Evolutionary conservation across 2,888 invertebrate genomes (phyloP).

Genomic region (Lasioglossum leucozonium): DNA sequence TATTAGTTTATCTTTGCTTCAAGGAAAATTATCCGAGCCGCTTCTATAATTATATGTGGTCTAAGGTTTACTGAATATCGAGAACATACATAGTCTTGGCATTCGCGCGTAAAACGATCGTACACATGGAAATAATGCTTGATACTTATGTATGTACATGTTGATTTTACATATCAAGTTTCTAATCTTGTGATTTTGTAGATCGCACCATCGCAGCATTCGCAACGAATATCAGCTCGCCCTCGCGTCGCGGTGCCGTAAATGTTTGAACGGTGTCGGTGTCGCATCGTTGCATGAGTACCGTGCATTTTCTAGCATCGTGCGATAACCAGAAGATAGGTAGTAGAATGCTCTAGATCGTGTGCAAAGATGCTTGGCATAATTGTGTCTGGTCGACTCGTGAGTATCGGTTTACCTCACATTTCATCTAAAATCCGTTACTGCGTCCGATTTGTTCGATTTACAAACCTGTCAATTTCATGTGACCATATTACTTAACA

Average conservation of each 20-base stretch:
- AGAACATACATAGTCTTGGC: too few relatives aligned
- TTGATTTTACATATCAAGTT: constrained; percentile 1
- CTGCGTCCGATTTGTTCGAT: not conserved
- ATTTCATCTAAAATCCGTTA: not conserved
- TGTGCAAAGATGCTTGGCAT: constrained; percentile 89
- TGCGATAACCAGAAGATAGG: constrained; percentile 31
- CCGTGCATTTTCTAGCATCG: constrained; percentile 10
- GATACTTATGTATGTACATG: not conserved
- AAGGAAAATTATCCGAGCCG: too few relatives aligned
- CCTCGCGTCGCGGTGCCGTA: constrained; percentile 1
- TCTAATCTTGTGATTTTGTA: not conserved
- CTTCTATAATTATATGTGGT: too few relatives aligned
- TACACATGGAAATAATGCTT: constrained; percentile 14
- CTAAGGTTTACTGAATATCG: too few relatives aligned
- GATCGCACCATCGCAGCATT: not conserved
- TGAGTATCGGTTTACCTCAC: constrained; percentile 84
- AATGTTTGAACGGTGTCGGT: constrained; percentile 29
- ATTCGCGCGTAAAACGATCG: not conserved
- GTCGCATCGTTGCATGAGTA: not conserved
- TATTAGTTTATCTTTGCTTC: too few relatives aligned
- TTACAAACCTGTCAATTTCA: constrained; percentile 10
- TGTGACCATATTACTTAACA: not conserved
- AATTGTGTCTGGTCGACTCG: constrained; percentile 93
- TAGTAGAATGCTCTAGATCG: constrained; percentile 64
- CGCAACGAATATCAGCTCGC: constrained; percentile 7